phyloP scores from a whole-genome alignment of 2,113 vertebrate genomes.

The Puntigrus tetrazona region DNA sequence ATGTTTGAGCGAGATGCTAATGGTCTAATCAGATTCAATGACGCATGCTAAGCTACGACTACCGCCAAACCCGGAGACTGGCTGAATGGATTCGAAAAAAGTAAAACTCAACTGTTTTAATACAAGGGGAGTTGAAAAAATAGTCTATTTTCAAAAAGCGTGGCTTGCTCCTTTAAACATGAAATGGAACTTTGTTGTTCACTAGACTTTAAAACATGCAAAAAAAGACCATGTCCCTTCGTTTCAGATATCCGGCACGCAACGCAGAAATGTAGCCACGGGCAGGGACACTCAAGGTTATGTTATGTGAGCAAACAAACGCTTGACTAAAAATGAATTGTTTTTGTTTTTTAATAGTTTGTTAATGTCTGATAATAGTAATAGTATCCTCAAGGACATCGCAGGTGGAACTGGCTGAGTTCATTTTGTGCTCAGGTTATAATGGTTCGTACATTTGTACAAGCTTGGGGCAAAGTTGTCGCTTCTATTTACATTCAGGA shows the following conservation, averaged over 20 bases:
- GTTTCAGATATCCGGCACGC: not conserved
- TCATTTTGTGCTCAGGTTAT: slow-evolving; percentile 18
- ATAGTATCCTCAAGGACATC: slow-evolving; percentile 33
- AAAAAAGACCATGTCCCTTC: not conserved
- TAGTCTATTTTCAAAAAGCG: too few relatives aligned
- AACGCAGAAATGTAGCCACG: not conserved
- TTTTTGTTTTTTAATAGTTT: not conserved
- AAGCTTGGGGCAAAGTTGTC: slow-evolving; percentile 41
- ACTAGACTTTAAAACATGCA: not conserved
- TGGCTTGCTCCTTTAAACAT: too few relatives aligned
- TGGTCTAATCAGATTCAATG: too few relatives aligned
- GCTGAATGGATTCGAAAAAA: too few relatives aligned
- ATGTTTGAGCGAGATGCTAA: too few relatives aligned
- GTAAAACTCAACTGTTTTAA: too few relatives aligned
- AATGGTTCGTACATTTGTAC: not conserved
- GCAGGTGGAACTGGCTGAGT: slow-evolving; percentile 4
- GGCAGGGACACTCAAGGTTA: slow-evolving; percentile 26
- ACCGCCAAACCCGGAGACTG: too few relatives aligned
- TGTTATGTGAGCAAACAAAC: not conserved
- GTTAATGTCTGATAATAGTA: slow-evolving; percentile 2
- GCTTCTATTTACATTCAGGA: slow-evolving; percentile 40
- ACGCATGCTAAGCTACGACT: too few relatives aligned
- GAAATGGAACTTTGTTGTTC: not conserved
- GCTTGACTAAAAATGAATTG: not conserved
- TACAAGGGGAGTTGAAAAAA: too few relatives aligned